A percentile compares a stretch with the other conserved stretches of the same genome.
Evolutionary conservation across 2,888 invertebrate genomes (phyloP).

Genomic region (Apamea epomidion): DNA sequence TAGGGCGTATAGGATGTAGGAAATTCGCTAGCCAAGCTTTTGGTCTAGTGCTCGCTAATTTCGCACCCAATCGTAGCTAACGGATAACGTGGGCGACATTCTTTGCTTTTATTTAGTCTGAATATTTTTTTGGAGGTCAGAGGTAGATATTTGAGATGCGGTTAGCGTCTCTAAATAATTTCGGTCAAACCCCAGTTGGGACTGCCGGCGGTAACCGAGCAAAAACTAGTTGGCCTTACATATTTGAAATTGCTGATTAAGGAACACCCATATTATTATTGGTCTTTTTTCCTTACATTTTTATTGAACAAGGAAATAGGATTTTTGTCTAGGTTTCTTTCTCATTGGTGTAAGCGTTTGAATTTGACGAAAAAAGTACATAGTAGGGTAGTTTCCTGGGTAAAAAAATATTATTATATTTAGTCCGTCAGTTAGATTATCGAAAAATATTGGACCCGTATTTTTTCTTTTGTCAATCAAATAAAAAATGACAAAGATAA

Average conservation of each 20-base stretch:
- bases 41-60: slow-evolving; percentile 88
- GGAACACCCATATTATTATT: neutral
- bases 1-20: slow-evolving; percentile 77
- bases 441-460: too few relatives aligned
- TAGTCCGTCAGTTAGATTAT: too few relatives aligned
- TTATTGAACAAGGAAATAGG: neutral
- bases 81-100: slow-evolving; percentile 83
- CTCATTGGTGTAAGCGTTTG: neutral
- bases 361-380: too few relatives aligned
- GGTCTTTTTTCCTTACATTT: neutral
- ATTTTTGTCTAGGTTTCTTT: too few relatives aligned
- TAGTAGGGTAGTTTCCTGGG: too few relatives aligned
- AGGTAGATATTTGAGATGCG: slow-evolving; percentile 66
- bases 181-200: slow-evolving; percentile 23
- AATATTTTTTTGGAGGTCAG: slow-evolving; percentile 69
- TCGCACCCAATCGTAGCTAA: slow-evolving; percentile 84
- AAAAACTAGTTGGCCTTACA: slow-evolving; percentile 10
- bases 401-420: too few relatives aligned
- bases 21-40: slow-evolving; percentile 88
- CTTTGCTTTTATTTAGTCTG: slow-evolving; percentile 78
- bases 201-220: slow-evolving; percentile 14
- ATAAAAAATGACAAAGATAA: too few relatives aligned
- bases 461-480: too few relatives aligned
- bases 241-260: slow-evolving; percentile 6
- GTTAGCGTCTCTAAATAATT: slow-evolving; percentile 60